Conservation (phyloP, 2,113 vertebrate genomes). For the Gyps fulvus region DNA sequence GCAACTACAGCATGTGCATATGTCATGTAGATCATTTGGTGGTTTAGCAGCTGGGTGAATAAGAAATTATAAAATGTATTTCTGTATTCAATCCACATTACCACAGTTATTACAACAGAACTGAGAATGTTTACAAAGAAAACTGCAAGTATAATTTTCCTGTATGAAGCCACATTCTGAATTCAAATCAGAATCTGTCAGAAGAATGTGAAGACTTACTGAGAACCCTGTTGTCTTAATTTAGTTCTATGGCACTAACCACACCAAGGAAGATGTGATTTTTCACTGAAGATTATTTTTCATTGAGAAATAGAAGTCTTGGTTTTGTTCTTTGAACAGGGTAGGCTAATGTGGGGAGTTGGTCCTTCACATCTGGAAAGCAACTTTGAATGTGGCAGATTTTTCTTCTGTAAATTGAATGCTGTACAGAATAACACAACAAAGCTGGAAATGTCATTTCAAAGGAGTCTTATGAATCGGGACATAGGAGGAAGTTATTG, state of each 20-base stretch:
- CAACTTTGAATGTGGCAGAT: not conserved
- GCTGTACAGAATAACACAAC: not conserved
- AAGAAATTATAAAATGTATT: not conserved
- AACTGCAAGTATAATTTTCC: not conserved
- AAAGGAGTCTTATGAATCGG: not conserved
- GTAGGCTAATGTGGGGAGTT: not conserved
- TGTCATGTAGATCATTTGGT: conserved; percentile 13
- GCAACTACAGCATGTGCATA: not conserved
- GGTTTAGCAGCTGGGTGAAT: conserved; percentile 24
- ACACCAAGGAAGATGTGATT: not conserved
- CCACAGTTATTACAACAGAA: not conserved
- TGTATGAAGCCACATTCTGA: not conserved
- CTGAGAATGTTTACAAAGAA: conserved; percentile 6
- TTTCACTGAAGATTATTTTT: not conserved
- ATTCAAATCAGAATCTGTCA: not conserved
- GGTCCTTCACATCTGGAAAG: not conserved
- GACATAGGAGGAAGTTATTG: not conserved
- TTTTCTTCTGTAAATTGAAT: not conserved
- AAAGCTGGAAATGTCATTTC: not conserved
- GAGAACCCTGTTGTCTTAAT: not conserved
- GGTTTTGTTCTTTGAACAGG: not conserved
- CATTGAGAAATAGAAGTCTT: not conserved
- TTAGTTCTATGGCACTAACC: not conserved
- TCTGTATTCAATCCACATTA: not conserved
- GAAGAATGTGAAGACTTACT: not conserved